Conservation (phyloP, 2,113 vertebrate species). For the Accipiter virgatus region DNA sequence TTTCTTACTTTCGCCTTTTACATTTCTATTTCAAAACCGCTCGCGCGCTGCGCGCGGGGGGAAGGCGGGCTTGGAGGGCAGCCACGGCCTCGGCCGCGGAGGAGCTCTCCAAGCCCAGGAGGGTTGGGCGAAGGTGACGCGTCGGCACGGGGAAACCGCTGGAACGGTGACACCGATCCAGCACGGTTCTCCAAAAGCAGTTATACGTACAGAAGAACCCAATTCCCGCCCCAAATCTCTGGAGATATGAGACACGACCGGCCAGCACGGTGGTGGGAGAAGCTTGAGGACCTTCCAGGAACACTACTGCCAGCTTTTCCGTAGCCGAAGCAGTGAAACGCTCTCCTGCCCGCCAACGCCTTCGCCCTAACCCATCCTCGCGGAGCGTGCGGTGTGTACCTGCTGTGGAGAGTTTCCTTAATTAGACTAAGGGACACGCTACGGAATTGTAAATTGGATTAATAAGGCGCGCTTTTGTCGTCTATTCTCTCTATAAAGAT, state of each 20-base stretch:
- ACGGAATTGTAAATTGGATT: background rate
- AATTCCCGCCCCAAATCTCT: background rate
- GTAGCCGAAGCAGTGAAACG: slow-evolving; percentile 1
- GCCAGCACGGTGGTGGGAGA: slow-evolving; percentile 1
- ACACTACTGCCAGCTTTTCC: background rate
- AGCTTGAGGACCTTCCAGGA: background rate
- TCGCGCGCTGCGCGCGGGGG: fast-evolving
- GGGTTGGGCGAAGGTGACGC: background rate
- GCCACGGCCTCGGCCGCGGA: background rate
- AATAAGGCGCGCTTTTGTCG: background rate
- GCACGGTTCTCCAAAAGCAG: background rate
- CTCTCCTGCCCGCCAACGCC: background rate
- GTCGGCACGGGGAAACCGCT: fast-evolving
- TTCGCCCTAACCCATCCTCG: background rate
- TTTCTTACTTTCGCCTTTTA: slow-evolving; percentile 73
- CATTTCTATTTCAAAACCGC: slow-evolving; percentile 49
- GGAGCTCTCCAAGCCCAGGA: background rate
- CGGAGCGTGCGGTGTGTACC: background rate
- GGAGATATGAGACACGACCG: background rate
- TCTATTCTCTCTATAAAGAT: background rate
- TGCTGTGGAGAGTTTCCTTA: background rate
- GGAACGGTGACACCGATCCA: background rate
- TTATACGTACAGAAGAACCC: background rate
- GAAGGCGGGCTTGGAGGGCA: background rate
- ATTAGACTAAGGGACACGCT: background rate